Percentiles rank a stretch among this genome's conserved stretches.
phyloP scores from a whole-genome alignment of 2,797 vertebrate genomes.

The Psittacula derbiana region DNA sequence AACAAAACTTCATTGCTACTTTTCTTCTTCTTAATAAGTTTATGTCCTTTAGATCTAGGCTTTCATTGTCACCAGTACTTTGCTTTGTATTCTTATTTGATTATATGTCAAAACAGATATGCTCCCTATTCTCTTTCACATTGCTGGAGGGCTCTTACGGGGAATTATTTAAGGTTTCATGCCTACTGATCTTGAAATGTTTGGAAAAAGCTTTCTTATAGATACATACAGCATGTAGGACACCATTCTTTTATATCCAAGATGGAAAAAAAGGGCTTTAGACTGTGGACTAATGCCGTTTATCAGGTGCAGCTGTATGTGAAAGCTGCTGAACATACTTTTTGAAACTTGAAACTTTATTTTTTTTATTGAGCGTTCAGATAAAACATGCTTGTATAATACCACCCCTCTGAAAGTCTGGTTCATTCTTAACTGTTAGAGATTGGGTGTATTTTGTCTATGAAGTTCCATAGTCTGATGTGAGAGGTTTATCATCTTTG shows the following conservation, averaged over 20 bases:
- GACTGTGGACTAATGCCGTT: background rate
- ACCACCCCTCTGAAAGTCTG: background rate
- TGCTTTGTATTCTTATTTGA: background rate
- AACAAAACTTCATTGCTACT: background rate
- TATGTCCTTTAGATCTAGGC: background rate
- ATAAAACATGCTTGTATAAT: background rate
- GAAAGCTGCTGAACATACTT: background rate
- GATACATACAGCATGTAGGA: background rate
- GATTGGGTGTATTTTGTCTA: background rate
- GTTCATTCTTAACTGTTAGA: background rate
- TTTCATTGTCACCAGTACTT: background rate
- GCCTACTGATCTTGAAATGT: background rate
- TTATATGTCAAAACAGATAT: background rate
- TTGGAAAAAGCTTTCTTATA: background rate
- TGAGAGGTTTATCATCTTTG: background rate
- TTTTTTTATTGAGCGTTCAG: background rate
- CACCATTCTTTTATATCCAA: background rate
- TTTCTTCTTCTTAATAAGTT: background rate
- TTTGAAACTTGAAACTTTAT: too few species aligned
- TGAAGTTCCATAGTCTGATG: background rate
- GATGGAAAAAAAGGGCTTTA: background rate
- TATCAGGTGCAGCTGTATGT: background rate
- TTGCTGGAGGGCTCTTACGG: background rate
- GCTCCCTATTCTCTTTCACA: background rate
- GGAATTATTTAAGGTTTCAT: background rate